Percentiles rank a stretch among this genome's conserved stretches.
Conservation (phyloP, 2,113 vertebrate species). For the Apodemus sylvaticus region DNA sequence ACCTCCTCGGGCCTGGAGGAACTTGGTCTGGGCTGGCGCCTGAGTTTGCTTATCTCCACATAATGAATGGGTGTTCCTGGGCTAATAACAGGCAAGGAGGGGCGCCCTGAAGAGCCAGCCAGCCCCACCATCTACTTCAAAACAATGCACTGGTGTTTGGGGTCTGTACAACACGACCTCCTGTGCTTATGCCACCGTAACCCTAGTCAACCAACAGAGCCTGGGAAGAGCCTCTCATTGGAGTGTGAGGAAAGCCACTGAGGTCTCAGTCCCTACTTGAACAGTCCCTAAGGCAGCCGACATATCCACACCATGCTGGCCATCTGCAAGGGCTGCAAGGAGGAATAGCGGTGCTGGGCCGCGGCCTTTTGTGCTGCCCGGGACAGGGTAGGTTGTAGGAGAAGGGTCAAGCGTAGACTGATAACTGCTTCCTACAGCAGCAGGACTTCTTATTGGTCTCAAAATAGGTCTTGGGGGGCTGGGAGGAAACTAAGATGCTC, state of each 20-base stretch:
- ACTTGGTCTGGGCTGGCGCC: neutral
- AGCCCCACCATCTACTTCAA: neutral
- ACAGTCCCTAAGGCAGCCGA: neutral
- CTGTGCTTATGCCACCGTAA: accelerated
- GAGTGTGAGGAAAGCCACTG: neutral
- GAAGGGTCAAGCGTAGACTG: neutral
- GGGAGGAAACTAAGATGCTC: neutral
- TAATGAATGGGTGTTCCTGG: neutral
- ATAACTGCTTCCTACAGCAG: accelerated
- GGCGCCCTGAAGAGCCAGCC: neutral
- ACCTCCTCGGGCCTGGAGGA: neutral
- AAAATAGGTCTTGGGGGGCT: neutral
- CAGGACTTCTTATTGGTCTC: neutral
- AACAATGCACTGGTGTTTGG: accelerated
- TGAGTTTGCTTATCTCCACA: neutral
- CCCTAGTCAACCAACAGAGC: neutral
- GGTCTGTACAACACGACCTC: accelerated
- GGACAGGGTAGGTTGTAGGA: accelerated
- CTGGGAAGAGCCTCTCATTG: accelerated
- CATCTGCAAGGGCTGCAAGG: accelerated
- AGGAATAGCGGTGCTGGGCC: neutral
- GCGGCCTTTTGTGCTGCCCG: neutral
- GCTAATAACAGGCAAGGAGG: neutral
- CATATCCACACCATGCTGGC: accelerated
- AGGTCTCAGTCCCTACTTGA: neutral